Conservation (phyloP, 2,888 invertebrate species). For the Anarsia innoxiella region DNA sequence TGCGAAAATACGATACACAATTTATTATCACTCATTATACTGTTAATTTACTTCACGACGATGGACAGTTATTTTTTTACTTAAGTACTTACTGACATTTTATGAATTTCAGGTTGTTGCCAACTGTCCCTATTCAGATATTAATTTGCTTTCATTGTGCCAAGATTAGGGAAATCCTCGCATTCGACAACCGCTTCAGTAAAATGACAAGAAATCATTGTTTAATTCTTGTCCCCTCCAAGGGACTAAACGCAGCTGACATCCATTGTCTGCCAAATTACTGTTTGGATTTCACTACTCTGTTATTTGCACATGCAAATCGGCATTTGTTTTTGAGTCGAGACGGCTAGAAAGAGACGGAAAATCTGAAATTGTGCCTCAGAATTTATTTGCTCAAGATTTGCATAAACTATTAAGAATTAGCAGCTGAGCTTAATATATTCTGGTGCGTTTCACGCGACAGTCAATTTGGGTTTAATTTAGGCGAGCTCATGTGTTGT, state of each 20-base stretch:
- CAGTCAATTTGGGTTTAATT: slow-evolving; percentile 29
- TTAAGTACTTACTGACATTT: no score
- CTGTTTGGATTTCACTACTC: slow-evolving; percentile 68
- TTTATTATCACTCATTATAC: no score
- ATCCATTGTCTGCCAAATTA: slow-evolving; percentile 66
- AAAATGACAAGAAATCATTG: slow-evolving; percentile 57
- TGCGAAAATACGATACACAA: no score
- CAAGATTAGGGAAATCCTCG: slow-evolving; percentile 17
- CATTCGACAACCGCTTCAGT: slow-evolving; percentile 24
- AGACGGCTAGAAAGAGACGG: slow-evolving; percentile 25
- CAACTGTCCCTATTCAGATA: neutral
- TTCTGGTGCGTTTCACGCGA: slow-evolving; percentile 13
- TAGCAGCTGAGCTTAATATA: slow-evolving; percentile 39
- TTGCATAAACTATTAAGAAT: slow-evolving; percentile 70
- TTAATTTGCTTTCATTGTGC: slow-evolving; percentile 17
- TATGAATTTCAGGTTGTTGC: no score
- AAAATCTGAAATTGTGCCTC: slow-evolving; percentile 12
- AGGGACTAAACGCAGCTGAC: slow-evolving; percentile 51
- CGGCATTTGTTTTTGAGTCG: slow-evolving; percentile 61
- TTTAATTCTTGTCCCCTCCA: slow-evolving; percentile 47
- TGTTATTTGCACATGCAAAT: slow-evolving; percentile 73
- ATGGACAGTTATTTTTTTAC: no score
- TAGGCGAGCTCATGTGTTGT: slow-evolving; percentile 23
- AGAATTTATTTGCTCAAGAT: slow-evolving; percentile 42
- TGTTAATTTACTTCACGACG: no score